Base-by-base conservation (phyloP, 1,140 invertebrate genomes). In the Rhysida immarginata region DNA sequence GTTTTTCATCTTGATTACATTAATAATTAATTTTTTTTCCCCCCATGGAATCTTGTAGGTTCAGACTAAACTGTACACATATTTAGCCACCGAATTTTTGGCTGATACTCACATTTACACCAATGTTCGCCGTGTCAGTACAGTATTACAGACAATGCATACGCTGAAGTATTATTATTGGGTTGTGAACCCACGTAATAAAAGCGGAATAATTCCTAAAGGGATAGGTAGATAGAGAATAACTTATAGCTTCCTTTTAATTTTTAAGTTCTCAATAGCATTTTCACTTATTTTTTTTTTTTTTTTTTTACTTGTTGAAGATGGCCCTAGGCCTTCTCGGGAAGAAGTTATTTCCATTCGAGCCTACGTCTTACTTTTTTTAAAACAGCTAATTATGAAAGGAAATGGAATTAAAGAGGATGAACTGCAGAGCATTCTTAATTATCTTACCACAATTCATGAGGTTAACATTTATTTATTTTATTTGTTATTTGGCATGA, bases 131-230 rank as follows among this genome's bases (percentile, higher is more conserved):
- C 78, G 95, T 52, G 92, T 98, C 44, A 94, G 90, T 62, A 98
- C 95, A 0, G 94, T 99, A 0, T 76, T 99, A 8, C 94, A 99
- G 74, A 96, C 94, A 0, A 90, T 99, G 59, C 94, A 99, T 68
- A 94, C 96, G 0, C 76, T 99, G 26, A 99, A 99, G 74, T 96
- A 93, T 68, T 99, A 97, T 72, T 99, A 99, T 69, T 99, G 95
- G 94, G 88, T 99, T 16, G 85, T 89, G 2, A 96, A 94, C 78
- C 95, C 95, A 1, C 77, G 87, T 61, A 80, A 87, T 35, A 92
- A 94, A 69, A 96, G 91, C 72, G 92, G 91, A 27, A 94, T 96
- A 63, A 84, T 81, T 35, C 91, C 92, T 2, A 96, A 96, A 71
- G 92, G 90, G 66, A 71, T 91, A 55, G 90, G 92, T 96, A 71